Percentiles rank a stretch among this genome's conserved stretches.
Evolutionary conservation across 2,797 vertebrate genomes (phyloP).

Genomic region (Emydoidea blandingii): DNA sequence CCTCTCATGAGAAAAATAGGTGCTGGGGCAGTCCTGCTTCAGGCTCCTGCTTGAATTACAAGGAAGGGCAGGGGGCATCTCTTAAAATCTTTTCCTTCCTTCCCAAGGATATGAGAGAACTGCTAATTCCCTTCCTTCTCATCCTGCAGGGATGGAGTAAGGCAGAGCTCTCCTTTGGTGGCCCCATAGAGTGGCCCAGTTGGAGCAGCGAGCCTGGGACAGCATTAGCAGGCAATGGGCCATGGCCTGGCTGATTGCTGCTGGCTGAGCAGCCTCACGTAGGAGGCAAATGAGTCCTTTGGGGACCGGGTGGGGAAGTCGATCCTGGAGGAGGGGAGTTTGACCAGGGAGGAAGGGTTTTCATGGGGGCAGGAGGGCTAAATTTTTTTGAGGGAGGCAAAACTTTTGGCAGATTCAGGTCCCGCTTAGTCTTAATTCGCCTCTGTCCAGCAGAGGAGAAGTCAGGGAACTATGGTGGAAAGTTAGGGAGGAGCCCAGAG

Average conservation of each 20-base stretch:
- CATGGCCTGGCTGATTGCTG: not conserved
- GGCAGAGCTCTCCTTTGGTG: fast-evolving
- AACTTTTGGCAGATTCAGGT: not conserved
- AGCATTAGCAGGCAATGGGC: not conserved
- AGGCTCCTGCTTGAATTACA: not conserved
- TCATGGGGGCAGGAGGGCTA: not conserved
- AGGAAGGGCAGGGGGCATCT: not conserved
- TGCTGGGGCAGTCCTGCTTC: not conserved
- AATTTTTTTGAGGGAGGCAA: not conserved
- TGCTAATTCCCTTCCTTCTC: not conserved
- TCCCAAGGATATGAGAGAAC: not conserved
- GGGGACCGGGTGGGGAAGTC: not conserved
- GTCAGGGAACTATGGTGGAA: no score
- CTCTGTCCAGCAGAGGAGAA: not conserved
- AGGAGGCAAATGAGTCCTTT: not conserved
- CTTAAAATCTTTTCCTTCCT: not conserved
- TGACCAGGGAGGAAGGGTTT: not conserved
- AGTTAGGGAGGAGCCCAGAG: not conserved
- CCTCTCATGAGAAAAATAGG: fast-evolving
- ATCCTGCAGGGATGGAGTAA: fast-evolving
- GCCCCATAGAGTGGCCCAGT: not conserved
- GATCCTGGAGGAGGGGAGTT: not conserved
- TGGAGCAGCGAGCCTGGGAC: not conserved
- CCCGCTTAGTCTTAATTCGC: not conserved
- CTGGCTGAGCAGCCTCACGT: not conserved